Evolutionary conservation across 2,797 vertebrate genomes (phyloP), one percentile per base, ranked within the genome.

Genomic region (Karalla daura): DNA sequence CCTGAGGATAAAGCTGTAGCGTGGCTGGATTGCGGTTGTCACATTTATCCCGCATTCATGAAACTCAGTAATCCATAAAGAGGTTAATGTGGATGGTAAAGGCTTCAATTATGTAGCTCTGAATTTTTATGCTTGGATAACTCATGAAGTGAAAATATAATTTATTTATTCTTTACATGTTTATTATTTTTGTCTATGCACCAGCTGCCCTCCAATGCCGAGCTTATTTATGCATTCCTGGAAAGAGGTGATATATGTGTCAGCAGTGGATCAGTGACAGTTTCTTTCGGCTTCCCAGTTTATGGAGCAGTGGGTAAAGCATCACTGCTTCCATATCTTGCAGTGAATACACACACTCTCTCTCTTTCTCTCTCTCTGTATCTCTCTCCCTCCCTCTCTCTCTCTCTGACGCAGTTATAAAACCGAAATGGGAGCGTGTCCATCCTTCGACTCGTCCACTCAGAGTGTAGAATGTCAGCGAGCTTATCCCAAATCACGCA

Each of bases 381-480:
- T 3, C 73, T 60, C 69, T 83, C 69, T 83, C 37, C 63, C 71
- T 65, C 47, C 64, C 37, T 33, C 28, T 10, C 63, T 61, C 27
- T 49, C 69, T 72, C 64, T 66, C 51, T 90, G 86, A 90, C 81
- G 70, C 83, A 84, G 60, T 80, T 83, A 50, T 63, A 63, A 82
- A 89, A 85, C 86, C 73, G 63, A 78, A 85, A 68, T 82, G 80
- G 74, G 83, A 86, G 73, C 78, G 25, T 83, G 80, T 88, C 84
- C 85, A 82, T 86, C 81, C 58, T 74, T 76, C 53, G 65, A 83
- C 80, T 76, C 45, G 61, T 90, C 70, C 82, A 69, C 72, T 87
- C 70, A 20, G 59, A 79, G 74, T 75, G 71, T 78, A 80, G 60
- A 85, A 87, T 86, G 79, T 89, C 89, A 85, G 76, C 78, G 76